A percentile compares a stretch with the other conserved stretches of the same genome.
Conservation (phyloP, 2,113 vertebrate species). For the Hemibagrus wyckioides region DNA sequence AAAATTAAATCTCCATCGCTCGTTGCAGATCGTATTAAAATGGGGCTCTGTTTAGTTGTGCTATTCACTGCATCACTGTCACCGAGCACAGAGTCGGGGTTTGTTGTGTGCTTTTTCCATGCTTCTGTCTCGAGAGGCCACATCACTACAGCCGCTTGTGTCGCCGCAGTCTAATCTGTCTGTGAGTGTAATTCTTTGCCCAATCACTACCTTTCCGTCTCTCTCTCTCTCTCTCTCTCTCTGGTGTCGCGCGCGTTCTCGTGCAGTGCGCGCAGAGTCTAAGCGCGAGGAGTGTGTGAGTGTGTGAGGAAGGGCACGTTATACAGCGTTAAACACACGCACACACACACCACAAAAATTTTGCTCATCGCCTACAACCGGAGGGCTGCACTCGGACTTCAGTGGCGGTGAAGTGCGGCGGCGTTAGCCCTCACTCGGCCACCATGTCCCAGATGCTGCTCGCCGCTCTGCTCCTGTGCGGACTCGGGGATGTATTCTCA, state of each 20-base stretch:
- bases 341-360: slow-evolving; percentile 55
- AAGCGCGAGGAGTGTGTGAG: slow-evolving; percentile 14
- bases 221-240: slow-evolving; percentile 29
- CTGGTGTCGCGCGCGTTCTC: slow-evolving; percentile 15
- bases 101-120: neutral
- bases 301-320: slow-evolving; percentile 25
- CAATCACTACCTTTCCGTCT: slow-evolving; percentile 1
- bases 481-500: slow-evolving; percentile 82
- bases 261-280: slow-evolving; percentile 1
- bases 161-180: slow-evolving; percentile 42
- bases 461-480: slow-evolving; percentile 82
- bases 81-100: neutral
- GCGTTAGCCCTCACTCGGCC: slow-evolving; percentile 72
- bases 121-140: neutral
- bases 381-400: slow-evolving; percentile 64
- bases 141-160: slow-evolving; percentile 70
- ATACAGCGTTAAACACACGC: slow-evolving; percentile 29
- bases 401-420: slow-evolving; percentile 65
- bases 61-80: neutral
- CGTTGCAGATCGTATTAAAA: neutral
- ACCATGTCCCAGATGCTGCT: slow-evolving; percentile 87
- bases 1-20: neutral
- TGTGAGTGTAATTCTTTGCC: neutral
- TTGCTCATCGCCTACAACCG: slow-evolving; percentile 74
- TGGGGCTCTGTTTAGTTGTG: neutral